Percentiles rank a stretch among this genome's conserved stretches.
These are phyloP conservation scores for Melanotaenia maccullochi DNA, from an alignment of 2,797 vertebrate genomes.

Conservation along the genomic window DNA sequence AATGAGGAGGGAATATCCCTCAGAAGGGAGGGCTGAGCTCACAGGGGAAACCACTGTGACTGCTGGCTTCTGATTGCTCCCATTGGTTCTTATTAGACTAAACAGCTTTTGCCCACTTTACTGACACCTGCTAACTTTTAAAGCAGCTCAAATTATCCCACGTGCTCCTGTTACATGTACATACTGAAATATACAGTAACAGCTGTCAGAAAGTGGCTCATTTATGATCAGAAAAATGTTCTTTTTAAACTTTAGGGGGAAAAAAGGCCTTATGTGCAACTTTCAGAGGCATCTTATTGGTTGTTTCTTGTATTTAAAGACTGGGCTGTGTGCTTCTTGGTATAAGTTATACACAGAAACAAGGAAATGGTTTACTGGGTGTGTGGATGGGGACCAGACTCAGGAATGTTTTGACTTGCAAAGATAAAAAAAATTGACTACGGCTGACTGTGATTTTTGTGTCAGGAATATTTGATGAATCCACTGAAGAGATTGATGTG, in stretches of 20 bases:
- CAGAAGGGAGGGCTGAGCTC: background rate
- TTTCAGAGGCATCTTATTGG: background rate
- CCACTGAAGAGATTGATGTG: slow-evolving; percentile 1
- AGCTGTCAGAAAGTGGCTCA: slow-evolving; percentile 18
- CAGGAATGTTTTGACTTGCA: slow-evolving; percentile 38
- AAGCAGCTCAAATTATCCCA: slow-evolving; percentile 6
- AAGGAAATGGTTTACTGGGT: slow-evolving; percentile 27
- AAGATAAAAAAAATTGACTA: slow-evolving; percentile 9
- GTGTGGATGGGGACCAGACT: slow-evolving; percentile 26
- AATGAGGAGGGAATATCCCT: slow-evolving; percentile 21
- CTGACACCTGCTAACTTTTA: slow-evolving; percentile 4
- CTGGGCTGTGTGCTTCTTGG: background rate
- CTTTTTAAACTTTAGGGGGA: background rate
- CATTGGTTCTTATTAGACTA: slow-evolving; percentile 49
- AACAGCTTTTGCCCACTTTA: slow-evolving; percentile 44
- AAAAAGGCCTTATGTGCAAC: slow-evolving; percentile 6
- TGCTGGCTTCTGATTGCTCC: slow-evolving; percentile 60
- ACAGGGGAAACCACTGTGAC: slow-evolving; percentile 31
- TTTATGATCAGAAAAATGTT: background rate
- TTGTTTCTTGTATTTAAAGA: background rate
- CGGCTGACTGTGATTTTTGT: background rate
- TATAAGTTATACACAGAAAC: slow-evolving; percentile 24
- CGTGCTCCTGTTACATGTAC: background rate
- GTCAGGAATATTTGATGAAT: slow-evolving; percentile 16
- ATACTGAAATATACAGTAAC: background rate